A percentile compares a stretch with the other conserved stretches of the same genome.
Conservation (phyloP, 1,140 invertebrate species). For the Tigriopus japonicus region DNA sequence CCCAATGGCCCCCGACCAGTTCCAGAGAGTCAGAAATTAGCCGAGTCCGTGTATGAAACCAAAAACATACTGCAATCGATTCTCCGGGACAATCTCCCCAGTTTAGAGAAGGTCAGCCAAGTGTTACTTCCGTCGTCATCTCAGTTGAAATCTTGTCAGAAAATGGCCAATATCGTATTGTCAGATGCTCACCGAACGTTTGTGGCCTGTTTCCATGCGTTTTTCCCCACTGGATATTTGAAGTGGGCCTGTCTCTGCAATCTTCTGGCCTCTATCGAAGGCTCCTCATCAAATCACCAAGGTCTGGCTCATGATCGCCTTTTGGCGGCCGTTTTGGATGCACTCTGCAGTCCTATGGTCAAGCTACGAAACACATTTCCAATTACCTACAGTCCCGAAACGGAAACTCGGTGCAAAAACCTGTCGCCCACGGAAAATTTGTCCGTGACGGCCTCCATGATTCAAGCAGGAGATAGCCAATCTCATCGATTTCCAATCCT, state of each 20-base stretch:
- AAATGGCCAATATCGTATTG: constrained; percentile 37
- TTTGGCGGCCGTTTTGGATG: constrained; percentile 56
- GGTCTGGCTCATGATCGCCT: constrained; percentile 37
- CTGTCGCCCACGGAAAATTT: constrained; percentile 41
- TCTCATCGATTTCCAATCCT: constrained; percentile 49
- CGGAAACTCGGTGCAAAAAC: constrained; percentile 15
- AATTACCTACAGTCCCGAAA: constrained; percentile 28
- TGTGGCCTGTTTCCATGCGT: constrained; percentile 78
- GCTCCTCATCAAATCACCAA: background rate
- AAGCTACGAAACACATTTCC: constrained; percentile 57
- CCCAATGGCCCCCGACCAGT: background rate
- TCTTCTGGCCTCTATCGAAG: constrained; percentile 36
- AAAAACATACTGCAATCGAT: constrained; percentile 59
- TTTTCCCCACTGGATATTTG: constrained; percentile 76
- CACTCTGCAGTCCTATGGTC: constrained; percentile 54
- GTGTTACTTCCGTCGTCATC: background rate
- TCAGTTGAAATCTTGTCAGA: background rate
- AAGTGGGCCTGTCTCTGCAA: constrained; percentile 85
- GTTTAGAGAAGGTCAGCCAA: background rate
- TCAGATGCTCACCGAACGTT: constrained; percentile 79
- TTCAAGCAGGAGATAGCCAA: constrained; percentile 43
- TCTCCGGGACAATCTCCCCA: constrained; percentile 48
- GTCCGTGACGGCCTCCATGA: constrained; percentile 37
- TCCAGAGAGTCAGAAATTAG: constrained; percentile 27
- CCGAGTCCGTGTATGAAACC: constrained; percentile 68